Conservation (phyloP, 2,797 vertebrate species). For the Oreortyx pictus region DNA sequence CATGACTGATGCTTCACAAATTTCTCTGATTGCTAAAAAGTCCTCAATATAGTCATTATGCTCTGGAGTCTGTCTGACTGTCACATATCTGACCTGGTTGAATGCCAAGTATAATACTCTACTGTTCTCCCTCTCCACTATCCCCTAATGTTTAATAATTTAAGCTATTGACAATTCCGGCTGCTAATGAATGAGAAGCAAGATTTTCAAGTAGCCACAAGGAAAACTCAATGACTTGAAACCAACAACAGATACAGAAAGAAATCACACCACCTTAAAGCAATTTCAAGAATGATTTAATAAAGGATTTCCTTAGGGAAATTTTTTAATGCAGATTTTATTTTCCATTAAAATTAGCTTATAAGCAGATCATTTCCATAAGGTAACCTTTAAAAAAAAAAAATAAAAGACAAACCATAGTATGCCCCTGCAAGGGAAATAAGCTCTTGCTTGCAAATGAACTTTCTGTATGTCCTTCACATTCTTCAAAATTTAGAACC, state of each 20-base stretch:
- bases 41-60: background rate
- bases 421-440: background rate
- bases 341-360: background rate
- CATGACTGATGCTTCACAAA: background rate
- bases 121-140: background rate
- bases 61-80: background rate
- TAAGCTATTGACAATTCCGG: background rate
- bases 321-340: background rate
- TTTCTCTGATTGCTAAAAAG: background rate
- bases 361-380: background rate
- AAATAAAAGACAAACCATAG: background rate
- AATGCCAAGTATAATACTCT: background rate
- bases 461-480: background rate
- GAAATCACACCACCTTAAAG: background rate
- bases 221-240: constrained; percentile 18
- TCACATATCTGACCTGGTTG: background rate
- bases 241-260: background rate
- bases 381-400: background rate
- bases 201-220: background rate
- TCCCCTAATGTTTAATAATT: background rate
- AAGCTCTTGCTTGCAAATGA: background rate
- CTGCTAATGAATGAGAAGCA: background rate
- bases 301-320: background rate
- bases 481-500: background rate
- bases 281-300: background rate